These are phyloP conservation scores for Corythaeola cristata DNA, from an alignment of 2,113 vertebrate genomes.

Conservation along the genomic window DNA sequence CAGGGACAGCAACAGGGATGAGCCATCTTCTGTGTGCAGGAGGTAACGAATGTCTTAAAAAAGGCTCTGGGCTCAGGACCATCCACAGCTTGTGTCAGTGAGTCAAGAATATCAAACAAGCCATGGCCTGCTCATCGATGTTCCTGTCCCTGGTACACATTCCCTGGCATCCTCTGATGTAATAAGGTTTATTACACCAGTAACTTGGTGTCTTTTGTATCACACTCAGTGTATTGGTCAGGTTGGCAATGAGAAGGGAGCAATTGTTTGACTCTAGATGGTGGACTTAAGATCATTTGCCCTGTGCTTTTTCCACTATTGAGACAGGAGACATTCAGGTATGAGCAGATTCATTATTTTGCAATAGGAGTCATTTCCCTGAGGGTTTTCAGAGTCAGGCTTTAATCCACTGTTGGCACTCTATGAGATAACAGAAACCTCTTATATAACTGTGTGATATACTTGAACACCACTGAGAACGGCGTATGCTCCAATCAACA, in stretches of 20 bases:
- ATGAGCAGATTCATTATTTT: conserved; percentile 19
- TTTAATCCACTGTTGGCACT: conserved; percentile 23
- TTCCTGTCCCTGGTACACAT: neutral
- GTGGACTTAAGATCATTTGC: neutral
- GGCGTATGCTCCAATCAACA: neutral
- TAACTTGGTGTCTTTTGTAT: neutral
- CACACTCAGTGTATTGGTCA: neutral
- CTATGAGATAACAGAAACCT: conserved; percentile 40
- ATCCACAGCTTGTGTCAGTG: neutral
- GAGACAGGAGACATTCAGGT: neutral
- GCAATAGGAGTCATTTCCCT: neutral
- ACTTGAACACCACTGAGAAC: neutral
- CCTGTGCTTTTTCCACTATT: neutral
- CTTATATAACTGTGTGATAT: neutral
- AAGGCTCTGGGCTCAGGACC: neutral
- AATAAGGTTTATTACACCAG: neutral
- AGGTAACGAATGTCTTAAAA: accelerated
- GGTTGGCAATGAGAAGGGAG: neutral
- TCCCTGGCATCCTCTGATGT: neutral
- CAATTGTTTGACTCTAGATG: neutral
- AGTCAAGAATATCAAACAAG: neutral
- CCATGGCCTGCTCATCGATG: neutral
- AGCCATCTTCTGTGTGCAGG: neutral
- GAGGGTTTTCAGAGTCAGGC: neutral
- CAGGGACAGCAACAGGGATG: neutral